Conservation (phyloP, 92 coral and sea anemone genomes). For the Hydrozoanthus gracilis region DNA sequence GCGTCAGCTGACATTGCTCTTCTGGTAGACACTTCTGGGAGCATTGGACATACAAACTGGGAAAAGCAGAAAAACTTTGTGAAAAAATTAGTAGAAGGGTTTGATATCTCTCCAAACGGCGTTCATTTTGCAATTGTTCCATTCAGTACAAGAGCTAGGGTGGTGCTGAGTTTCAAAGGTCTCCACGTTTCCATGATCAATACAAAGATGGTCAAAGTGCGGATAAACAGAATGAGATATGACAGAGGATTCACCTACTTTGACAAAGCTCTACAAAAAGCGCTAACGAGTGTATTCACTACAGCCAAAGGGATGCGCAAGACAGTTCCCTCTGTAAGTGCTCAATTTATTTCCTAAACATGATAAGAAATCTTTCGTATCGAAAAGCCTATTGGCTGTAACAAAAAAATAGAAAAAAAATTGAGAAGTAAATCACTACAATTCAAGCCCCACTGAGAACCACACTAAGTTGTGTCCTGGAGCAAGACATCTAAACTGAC, state of each 20-base stretch:
- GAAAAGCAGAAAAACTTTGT: constrained; percentile 10
- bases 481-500: too few relatives aligned
- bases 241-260: constrained; percentile 30
- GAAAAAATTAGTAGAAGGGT: constrained; percentile 14
- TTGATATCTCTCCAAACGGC: constrained; percentile 6
- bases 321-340: constrained; percentile 29
- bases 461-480: too few relatives aligned
- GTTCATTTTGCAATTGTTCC: constrained; percentile 29
- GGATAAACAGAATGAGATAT: constrained; percentile 23
- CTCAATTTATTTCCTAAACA: neutral
- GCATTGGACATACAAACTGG: constrained; percentile 32
- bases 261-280: constrained; percentile 29
- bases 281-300: constrained; percentile 21
- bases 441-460: too few relatives aligned
- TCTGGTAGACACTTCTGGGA: constrained; percentile 40
- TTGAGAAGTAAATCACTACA: too few relatives aligned
- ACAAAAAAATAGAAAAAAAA: neutral
- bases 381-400: neutral
- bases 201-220: neutral
- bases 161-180: constrained; percentile 19
- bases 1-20: constrained; percentile 37
- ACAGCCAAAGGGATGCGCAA: constrained; percentile 36
- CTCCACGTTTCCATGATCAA: neutral
- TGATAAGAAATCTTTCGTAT: too few relatives aligned
- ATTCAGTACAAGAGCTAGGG: constrained; percentile 24